Percentiles rank a stretch among this genome's conserved stretches.
phyloP scores from a whole-genome alignment of 2,888 invertebrate genomes.

The Campoplex nolae region DNA sequence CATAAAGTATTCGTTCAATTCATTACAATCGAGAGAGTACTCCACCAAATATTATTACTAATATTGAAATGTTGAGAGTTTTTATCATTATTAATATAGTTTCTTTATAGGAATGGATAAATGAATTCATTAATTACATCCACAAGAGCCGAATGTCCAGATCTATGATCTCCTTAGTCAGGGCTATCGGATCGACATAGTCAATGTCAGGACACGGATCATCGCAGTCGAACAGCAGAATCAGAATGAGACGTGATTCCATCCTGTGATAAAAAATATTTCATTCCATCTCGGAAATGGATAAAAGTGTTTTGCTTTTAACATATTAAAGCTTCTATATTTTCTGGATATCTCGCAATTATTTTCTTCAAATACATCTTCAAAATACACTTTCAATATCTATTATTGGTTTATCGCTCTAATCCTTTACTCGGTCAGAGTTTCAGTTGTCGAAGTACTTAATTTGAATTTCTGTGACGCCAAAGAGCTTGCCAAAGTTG shows the following conservation, averaged over 20 bases:
- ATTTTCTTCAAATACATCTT: too few relatives aligned
- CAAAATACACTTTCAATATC: not conserved
- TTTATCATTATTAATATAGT: not conserved
- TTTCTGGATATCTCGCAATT: not conserved
- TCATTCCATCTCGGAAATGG: not conserved
- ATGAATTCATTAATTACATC: slow-evolving; percentile 52
- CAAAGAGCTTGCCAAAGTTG: too few relatives aligned
- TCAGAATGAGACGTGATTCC: slow-evolving; percentile 30
- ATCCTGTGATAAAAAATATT: slow-evolving; percentile 18
- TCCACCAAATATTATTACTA: not conserved
- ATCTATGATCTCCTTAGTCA: not conserved
- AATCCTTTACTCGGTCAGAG: not conserved
- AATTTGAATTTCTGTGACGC: not conserved
- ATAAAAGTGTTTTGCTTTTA: not conserved
- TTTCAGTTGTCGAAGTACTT: not conserved
- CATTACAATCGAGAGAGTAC: not conserved
- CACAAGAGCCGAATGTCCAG: slow-evolving; percentile 53
- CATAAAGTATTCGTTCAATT: not conserved
- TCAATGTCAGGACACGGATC: not conserved
- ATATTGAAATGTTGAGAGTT: not conserved
- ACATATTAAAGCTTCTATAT: not conserved
- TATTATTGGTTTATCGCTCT: not conserved
- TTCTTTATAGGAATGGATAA: not conserved
- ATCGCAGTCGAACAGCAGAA: slow-evolving; percentile 54
- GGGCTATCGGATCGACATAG: not conserved